Base-by-base conservation (phyloP, 1,140 invertebrate species). In the Caenorhabditis brenneri region DNA sequence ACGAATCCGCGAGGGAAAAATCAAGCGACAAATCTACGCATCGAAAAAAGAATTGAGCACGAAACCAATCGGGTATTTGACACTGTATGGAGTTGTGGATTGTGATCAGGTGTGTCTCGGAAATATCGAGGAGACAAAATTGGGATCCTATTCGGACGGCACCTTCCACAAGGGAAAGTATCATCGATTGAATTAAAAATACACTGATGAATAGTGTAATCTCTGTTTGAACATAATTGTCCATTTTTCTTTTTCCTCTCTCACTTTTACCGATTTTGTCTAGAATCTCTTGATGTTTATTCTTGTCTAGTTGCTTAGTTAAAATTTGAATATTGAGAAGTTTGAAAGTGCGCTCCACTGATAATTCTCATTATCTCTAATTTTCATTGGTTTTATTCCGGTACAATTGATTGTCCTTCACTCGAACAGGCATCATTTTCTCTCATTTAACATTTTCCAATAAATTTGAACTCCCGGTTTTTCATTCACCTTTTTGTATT, bases 311-410 rank as follows among this genome's bases (percentile, higher is more conserved):
- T 51, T 51, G 6, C n/a, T 10, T 3, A 51, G 3, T 51, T 19
- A 19, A 51, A n/a, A n/a, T n/a, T n/a, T n/a, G n/a, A n/a, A n/a
- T n/a, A n/a, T n/a, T n/a, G n/a, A n/a, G n/a, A n/a, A n/a, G n/a
- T n/a, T n/a, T n/a, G n/a, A n/a, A 51, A 19, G 16, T 51, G n/a
- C 48, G 48, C 48, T 51, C 48, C n/a, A 51, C 16, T 51, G n/a
- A 19, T 51, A n/a, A 51, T n/a, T 19, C 48, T 51, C 48, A 51
- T 9, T 51, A 51, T 3, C 48, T 51, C 49, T 58, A n/a, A n/a
- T n/a, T n/a, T n/a, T n/a, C n/a, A n/a, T n/a, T 58, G 53, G 53
- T 58, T n/a, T 27, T 58, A 6, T 58, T 58, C 53, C 53, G 53
- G 53, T 58, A 58, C 24, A 27, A 24, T 58, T 24, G n/a, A 24